Conservation (phyloP, 2,888 invertebrate species). For the Ennomos erosarius region DNA sequence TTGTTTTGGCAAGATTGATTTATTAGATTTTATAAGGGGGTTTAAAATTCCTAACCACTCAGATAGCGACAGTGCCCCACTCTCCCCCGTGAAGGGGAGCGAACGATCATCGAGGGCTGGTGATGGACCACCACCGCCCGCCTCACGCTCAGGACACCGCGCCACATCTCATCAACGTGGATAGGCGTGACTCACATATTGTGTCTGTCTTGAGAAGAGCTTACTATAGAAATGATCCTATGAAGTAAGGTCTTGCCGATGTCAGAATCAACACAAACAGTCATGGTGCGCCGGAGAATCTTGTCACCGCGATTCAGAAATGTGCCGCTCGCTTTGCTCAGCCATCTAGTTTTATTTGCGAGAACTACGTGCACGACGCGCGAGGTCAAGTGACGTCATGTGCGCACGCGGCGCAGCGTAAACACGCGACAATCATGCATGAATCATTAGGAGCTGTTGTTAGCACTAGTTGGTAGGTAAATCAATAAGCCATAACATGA, state of each 20-base stretch:
- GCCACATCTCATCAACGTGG: constrained; percentile 47
- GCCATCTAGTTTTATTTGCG: constrained; percentile 20
- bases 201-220: constrained; percentile 43
- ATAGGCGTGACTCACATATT: constrained; percentile 37
- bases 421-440: too few relatives aligned
- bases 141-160: constrained; percentile 50
- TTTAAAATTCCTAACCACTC: constrained; percentile 28
- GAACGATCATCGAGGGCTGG: constrained; percentile 52
- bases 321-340: neutral
- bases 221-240: constrained; percentile 51
- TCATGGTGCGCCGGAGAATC: constrained; percentile 2
- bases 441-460: too few relatives aligned
- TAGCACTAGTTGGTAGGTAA: too few relatives aligned
- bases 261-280: too few relatives aligned
- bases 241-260: constrained; percentile 47
- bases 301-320: constrained; percentile 33
- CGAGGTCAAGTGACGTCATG: too few relatives aligned
- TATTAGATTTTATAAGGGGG: constrained; percentile 14
- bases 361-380: too few relatives aligned
- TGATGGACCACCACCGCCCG: constrained; percentile 35
- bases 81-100: constrained; percentile 35
- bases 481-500: too few relatives aligned
- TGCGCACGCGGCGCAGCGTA: too few relatives aligned
- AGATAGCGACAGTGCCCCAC: constrained; percentile 44
- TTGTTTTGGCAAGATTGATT: too few relatives aligned